Evolutionary conservation across 2,888 invertebrate genomes (phyloP).

Genomic region (Cantharis rustica): DNA sequence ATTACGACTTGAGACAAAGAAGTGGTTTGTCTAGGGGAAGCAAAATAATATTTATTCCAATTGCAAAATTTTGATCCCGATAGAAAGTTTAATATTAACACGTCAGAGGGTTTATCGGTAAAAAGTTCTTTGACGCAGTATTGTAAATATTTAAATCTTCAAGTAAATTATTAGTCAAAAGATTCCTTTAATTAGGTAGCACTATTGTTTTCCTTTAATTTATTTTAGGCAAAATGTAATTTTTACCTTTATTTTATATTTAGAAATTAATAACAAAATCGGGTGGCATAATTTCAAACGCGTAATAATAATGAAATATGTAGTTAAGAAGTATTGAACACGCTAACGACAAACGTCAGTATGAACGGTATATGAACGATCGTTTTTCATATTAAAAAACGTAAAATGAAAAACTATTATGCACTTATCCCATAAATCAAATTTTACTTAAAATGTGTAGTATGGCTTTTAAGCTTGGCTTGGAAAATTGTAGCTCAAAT

Average conservation of each 20-base stretch:
- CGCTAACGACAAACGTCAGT: not conserved
- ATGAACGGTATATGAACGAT: not conserved
- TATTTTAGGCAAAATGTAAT: not conserved
- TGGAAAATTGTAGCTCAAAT: not conserved
- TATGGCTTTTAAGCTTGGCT: not conserved
- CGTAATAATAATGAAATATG: not conserved
- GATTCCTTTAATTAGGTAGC: not conserved
- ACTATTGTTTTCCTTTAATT: not conserved
- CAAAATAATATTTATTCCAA: not conserved
- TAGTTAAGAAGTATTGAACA: not conserved
- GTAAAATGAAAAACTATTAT: constrained; percentile 1
- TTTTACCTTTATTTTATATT: not conserved
- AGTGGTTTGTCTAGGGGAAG: too few relatives aligned
- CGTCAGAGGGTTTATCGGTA: not conserved
- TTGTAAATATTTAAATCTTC: not conserved
- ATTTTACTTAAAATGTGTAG: not conserved
- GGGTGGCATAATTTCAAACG: not conserved
- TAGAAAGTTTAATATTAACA: not conserved
- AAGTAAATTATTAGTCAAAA: not conserved
- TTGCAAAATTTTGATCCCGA: not conserved
- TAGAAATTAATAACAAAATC: not conserved
- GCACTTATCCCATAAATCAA: constrained; percentile 1
- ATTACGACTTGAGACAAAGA: not conserved
- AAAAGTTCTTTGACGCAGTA: not conserved
- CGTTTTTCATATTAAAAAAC: not conserved